Percentiles rank a stretch among this genome's conserved stretches.
Evolutionary conservation across 2,888 invertebrate genomes (phyloP).

Genomic region (Drosophila borborema): DNA sequence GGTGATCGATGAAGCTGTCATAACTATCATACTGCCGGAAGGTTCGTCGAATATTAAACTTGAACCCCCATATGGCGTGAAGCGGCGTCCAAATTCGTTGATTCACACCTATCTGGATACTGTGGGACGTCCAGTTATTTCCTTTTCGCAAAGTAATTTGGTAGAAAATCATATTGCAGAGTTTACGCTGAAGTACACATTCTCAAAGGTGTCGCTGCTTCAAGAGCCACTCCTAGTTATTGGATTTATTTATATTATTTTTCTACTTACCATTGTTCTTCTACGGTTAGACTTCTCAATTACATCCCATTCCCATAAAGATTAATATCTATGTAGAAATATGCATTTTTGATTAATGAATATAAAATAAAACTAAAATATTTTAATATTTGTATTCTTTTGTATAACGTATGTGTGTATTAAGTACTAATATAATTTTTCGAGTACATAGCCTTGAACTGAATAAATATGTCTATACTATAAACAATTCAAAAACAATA

Average conservation of each 20-base stretch:
- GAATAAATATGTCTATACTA: background rate
- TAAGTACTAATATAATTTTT: background rate
- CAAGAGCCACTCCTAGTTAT: constrained; percentile 97
- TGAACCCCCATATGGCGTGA: constrained; percentile 92
- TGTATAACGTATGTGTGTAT: background rate
- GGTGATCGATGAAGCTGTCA: constrained; percentile 94
- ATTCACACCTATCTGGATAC: constrained; percentile 98
- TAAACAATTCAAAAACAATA: background rate
- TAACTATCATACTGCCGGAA: constrained; percentile 97
- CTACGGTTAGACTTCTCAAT: constrained; percentile 98
- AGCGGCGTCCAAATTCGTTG: constrained; percentile 90
- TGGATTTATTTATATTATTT: constrained; percentile 94
- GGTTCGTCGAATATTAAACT: constrained; percentile 93
- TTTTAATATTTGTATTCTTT: background rate
- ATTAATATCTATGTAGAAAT: constrained; percentile 30
- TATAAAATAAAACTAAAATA: constrained; percentile 4
- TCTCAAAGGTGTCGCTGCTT: constrained; percentile 93
- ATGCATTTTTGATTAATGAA: background rate
- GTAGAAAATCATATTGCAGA: constrained; percentile 98
- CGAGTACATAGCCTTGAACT: background rate
- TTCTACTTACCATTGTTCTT: constrained; percentile 96
- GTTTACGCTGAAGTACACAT: constrained; percentile 95
- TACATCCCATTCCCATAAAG: constrained; percentile 85
- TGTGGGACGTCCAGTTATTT: constrained; percentile 95
- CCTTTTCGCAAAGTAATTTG: constrained; percentile 92